Evolutionary conservation across 2,888 invertebrate species (phyloP).

Genomic region (Monoplex corrugatus): DNA sequence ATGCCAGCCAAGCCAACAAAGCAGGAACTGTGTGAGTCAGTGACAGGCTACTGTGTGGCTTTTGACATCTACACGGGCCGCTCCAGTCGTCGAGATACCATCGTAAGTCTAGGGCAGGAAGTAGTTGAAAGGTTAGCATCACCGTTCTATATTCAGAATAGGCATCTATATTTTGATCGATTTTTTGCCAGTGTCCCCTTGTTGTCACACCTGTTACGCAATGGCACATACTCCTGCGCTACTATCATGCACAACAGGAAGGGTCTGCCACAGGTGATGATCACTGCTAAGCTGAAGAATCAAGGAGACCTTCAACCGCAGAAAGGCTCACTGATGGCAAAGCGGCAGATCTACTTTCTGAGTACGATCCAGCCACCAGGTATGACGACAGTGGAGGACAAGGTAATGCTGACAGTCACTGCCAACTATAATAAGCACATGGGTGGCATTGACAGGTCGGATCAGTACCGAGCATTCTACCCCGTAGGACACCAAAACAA

Average conservation of each 20-base stretch:
- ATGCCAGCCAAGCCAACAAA: slow-evolving; percentile 27
- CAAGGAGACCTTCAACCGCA: neutral
- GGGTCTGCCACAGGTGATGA: neutral
- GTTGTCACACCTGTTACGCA: neutral
- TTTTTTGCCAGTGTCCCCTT: neutral
- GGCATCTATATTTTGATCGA: neutral
- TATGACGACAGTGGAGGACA: neutral
- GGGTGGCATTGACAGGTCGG: slow-evolving; percentile 12
- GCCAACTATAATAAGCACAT: neutral
- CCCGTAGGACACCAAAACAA: neutral
- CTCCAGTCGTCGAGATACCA: neutral
- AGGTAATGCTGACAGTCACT: too few species aligned
- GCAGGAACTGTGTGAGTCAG: neutral
- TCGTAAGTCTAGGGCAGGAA: neutral
- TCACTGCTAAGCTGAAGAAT: neutral
- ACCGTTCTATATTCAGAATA: neutral
- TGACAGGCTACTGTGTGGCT: neutral
- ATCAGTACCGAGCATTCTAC: neutral
- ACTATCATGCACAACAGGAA: neutral
- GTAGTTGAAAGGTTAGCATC: neutral
- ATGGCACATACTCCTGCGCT: slow-evolving; percentile 3
- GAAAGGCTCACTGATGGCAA: slow-evolving; percentile 1
- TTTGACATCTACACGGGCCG: slow-evolving; percentile 26
- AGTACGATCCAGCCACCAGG: neutral
- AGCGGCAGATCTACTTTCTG: neutral